Percentiles rank a stretch among this genome's conserved stretches.
Conservation (phyloP, 35 echinoderm and acorn worm genomes). For the Holothuria glaberrima region DNA sequence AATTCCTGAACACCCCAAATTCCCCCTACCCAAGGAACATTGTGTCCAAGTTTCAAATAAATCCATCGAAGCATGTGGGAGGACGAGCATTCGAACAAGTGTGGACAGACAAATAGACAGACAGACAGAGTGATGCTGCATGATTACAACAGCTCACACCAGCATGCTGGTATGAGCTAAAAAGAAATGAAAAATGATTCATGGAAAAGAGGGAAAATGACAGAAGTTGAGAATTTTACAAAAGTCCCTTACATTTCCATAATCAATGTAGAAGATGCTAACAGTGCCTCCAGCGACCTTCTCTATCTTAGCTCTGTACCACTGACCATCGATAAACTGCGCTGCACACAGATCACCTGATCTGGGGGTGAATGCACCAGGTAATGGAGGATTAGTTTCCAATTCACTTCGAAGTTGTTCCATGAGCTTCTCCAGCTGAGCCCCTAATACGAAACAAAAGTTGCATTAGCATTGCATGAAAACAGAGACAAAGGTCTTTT, state of each 20-base stretch:
- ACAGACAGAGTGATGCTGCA: too few species aligned
- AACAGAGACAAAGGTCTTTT: too few species aligned
- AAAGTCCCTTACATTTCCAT: conserved; percentile 95
- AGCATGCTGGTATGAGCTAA: too few species aligned
- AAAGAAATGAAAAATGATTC: too few species aligned
- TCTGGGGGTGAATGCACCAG: conserved; percentile 76
- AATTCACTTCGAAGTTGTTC: conserved; percentile 84
- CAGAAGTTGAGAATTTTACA: background rate
- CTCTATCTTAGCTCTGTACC: conserved; percentile 90
- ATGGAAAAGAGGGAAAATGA: background rate
- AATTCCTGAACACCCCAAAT: too few species aligned
- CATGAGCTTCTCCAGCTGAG: conserved; percentile 92
- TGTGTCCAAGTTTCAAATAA: too few species aligned
- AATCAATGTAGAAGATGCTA: conserved; percentile 84
- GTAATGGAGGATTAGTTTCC: conserved; percentile 70
- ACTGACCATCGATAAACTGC: conserved; percentile 87
- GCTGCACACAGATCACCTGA: conserved; percentile 83
- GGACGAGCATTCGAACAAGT: too few species aligned
- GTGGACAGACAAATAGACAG: too few species aligned
- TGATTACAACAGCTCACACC: too few species aligned
- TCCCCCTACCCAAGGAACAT: too few species aligned
- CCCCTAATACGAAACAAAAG: conserved; percentile 43
- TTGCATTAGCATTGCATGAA: too few species aligned
- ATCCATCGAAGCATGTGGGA: too few species aligned
- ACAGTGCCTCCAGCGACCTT: conserved; percentile 68